Base-by-base conservation (phyloP, 2,797 vertebrate species). In the Pipistrellus pipistrellus region DNA sequence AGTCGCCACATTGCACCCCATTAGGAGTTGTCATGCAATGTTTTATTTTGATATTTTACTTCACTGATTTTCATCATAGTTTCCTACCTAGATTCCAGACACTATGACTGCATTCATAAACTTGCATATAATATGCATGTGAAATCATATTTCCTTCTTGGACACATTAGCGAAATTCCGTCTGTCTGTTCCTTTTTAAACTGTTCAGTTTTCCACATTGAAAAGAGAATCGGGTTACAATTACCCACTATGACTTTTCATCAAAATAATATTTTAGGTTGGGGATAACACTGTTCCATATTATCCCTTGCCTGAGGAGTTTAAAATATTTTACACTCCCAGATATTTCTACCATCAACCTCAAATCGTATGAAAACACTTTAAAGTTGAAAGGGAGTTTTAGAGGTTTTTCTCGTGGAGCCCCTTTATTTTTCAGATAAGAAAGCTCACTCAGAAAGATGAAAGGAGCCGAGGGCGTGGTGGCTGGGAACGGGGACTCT, bases 31-130 rank as follows among this genome's bases (percentile, higher is more conserved):
- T 97, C 96, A 94, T 89, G 93, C 85, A 27, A 59, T 93, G 92
- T 96, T 97, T 97, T 97, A 97, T 97, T 97, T 96, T 97, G 95
- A 95, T 95, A 95, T 97, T 97, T 97, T 91, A 97, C 90, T 97
- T 97, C 94, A 96, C 85, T 95, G 94, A 97, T 97, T 96, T 97
- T 96, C 96, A 93, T 96, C 89, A 96, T 90, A 96, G 88, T 97
- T 97, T 96, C 97, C 97, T 97, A 96, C 91, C 94, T 95, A 92
- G 35, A 93, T 93, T 97, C 96, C 96, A 97, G 97, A 96, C 94
- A 82, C 95, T 59, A 91, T 96, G 97, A 97, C 97, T 97, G 77
- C 92, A 94, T 97, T 96, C 96, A 96, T 97, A 96, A 97, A 96
- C 95, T 96, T 96, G 96, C 93, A 95, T 95, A 93, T 95, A 94